Evolutionary conservation across 2,888 invertebrate genomes (phyloP), one percentile per base, ranked within the genome.

Genomic region (Himalopsyche japonica): DNA sequence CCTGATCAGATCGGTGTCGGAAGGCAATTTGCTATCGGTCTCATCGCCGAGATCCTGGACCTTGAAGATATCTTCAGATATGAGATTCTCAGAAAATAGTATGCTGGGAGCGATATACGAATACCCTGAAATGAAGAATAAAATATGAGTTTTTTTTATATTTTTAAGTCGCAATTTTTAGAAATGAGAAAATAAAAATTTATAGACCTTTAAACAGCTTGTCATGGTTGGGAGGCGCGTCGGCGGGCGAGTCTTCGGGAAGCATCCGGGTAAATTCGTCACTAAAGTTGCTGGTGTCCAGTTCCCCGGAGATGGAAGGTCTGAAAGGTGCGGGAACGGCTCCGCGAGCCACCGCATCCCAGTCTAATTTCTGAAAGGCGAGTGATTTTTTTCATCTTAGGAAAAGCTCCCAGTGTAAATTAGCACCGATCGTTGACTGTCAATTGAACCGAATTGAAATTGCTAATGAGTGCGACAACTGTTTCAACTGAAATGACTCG

Each of bases 241-340:
- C 95, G 24, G 97, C 97, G 0, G 98, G 98, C 6, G 98, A 98
- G 91, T 98, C 98, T 0, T 97, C 95, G 8, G 98, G 96, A 80
- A 95, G 94, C 95, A 98, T 97, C 88, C 95, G 95, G 0, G 99
- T 99, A 91, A 99, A 99, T 92, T 99, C 99, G 87, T 97, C 97
- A 76, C 98, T 97, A 91, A 99, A 99, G 93, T 99, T 98, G 89
- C 97, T 97, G 18, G 98, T 97, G 91, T 99, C 99, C 86, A 97
- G 93, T 90, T 98, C 98, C 90, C 96, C 94, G 87, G 93, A 92
- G 82, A 99, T 95, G 84, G 94, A 93, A n/a, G 99, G 99, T 87
- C 96, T 95, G 92, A 98, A 98, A 1, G 98, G 98, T 0, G 99
- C 97, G 18, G 94, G 91, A 84, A 98, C 93, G 88, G 95, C 94